Evolutionary conservation across 2,888 invertebrate species (phyloP).

Genomic region (Drosophila prolongata): DNA sequence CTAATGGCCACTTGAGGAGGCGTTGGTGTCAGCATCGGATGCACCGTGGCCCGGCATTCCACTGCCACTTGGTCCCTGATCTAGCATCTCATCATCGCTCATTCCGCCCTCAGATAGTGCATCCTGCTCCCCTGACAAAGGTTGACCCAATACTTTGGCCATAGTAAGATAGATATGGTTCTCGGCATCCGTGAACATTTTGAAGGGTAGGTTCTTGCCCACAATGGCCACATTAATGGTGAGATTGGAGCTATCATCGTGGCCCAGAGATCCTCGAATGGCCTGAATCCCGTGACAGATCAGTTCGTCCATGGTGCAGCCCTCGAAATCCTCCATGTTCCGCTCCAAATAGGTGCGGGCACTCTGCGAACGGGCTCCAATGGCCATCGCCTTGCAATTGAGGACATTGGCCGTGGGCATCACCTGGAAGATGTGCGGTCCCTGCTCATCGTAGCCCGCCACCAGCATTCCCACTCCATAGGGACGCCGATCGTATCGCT

Average conservation of each 20-base stretch:
- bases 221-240: constrained; percentile 89
- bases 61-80: constrained; percentile 14
- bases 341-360: constrained; percentile 99
- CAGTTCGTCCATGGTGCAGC: constrained; percentile 91
- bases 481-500: constrained; percentile 97
- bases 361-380: constrained; percentile 98
- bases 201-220: constrained; percentile 92
- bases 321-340: constrained; percentile 90
- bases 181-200: constrained; percentile 91
- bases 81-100: constrained; percentile 15
- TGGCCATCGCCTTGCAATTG: constrained; percentile 99
- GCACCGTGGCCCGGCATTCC: not conserved
- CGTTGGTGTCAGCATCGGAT: not conserved
- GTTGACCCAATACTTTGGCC: constrained; percentile 45
- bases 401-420: constrained; percentile 99
- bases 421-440: constrained; percentile 98
- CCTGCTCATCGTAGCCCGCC: constrained; percentile 97
- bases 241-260: constrained; percentile 88
- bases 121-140: not conserved
- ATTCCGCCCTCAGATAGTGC: not conserved
- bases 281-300: constrained; percentile 97
- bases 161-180: constrained; percentile 73
- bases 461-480: constrained; percentile 98
- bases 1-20: not conserved
- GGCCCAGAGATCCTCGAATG: constrained; percentile 96